Evolutionary conservation across 2,113 vertebrate genomes (phyloP).

Genomic region (Lipotes vexillifer): DNA sequence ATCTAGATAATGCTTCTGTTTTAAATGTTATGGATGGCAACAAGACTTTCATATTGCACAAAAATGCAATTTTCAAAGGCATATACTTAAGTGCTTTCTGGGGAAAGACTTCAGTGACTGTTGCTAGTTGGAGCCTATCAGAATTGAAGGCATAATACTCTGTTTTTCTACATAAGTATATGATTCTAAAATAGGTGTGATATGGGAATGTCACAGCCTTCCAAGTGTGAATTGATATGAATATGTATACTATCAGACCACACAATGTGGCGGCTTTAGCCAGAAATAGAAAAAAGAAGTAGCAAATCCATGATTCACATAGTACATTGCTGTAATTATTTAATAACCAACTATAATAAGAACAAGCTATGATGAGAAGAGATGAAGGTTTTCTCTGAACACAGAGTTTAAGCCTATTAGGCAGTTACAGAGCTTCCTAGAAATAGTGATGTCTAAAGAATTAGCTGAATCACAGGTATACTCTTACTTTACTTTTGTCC

Average conservation of each 20-base stretch:
- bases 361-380: constrained; percentile 4
- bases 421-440: background rate
- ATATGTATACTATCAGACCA: background rate
- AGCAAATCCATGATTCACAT: background rate
- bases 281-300: background rate
- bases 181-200: background rate
- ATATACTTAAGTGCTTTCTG: background rate
- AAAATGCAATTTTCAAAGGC: background rate
- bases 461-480: background rate
- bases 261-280: background rate
- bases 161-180: background rate
- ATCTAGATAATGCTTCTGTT: background rate
- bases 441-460: background rate
- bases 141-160: background rate
- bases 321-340: background rate
- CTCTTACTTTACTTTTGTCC: background rate
- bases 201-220: background rate
- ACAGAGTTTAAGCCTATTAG: background rate
- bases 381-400: background rate
- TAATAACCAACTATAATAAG: constrained; percentile 8
- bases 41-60: background rate
- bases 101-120: background rate
- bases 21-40: background rate
- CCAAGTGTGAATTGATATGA: background rate
- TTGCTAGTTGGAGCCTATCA: background rate